Base-by-base conservation (phyloP, 2,113 vertebrate genomes). In the Pao palembangensis region DNA sequence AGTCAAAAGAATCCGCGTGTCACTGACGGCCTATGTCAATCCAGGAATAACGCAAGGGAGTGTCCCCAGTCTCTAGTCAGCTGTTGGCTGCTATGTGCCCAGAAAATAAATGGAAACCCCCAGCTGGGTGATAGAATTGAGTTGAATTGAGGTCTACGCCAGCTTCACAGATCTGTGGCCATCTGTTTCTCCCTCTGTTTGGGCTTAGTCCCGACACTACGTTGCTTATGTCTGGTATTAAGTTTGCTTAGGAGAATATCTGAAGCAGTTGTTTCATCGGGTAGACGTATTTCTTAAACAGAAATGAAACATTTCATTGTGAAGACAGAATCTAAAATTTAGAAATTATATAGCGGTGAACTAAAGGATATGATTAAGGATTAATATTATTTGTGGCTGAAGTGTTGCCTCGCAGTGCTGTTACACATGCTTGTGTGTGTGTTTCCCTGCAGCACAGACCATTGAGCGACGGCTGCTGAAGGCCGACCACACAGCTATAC, bases 401-500 rank as follows among this genome's bases (percentile, higher is more conserved):
- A 47, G 2, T 8, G 2, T 16, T 16, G 15, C 16, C 43, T 44
- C 6, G 11, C 18, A 15, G n/a, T 46, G 13, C 14, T 51, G 21
- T 42, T 42, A n/a, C 10, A 47, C 6, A 4, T 28, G 25, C 6
- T 2, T 53, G 51, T 43, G 51, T n/a, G 12, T 76, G 55, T 80
- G 38, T 11, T 38, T 67, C 1, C 57, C 78, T 81, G 51, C 90
- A 98, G 97, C 93, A 64, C 93, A 95, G 51, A 89, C 92, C 76
- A 92, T 95, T 0, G 96, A 98, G 88, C 92, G 92, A 78, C 77
- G 97, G 8, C 90, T 98, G 63, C 86, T 92, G 86, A 98, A 98
- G 91, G 94, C 96, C 0, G 96, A 98, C 77, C 96, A 99, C 86
- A 95, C 94, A 0, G 96, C 97, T 71, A 94, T 99, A 76, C 96